Conservation (phyloP, 2,797 vertebrate genomes). For the Chelmon rostratus region DNA sequence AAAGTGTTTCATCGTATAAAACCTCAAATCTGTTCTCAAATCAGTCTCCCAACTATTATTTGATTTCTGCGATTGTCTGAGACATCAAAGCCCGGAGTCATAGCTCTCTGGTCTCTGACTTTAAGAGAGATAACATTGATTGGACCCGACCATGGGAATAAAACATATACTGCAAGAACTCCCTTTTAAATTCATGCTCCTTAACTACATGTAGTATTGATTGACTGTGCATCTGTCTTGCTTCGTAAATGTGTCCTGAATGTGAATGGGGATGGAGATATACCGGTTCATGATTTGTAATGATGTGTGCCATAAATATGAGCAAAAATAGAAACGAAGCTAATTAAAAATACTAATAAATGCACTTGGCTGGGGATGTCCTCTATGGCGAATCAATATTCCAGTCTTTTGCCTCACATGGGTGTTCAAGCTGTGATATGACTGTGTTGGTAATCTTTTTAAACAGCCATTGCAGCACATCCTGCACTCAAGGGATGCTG, state of each 20-base stretch:
- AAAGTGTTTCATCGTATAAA: slow-evolving; percentile 64
- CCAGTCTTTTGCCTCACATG: slow-evolving; percentile 41
- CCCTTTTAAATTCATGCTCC: slow-evolving; percentile 62
- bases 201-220: slow-evolving; percentile 68
- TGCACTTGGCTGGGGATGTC: slow-evolving; percentile 32
- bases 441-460: slow-evolving; percentile 57
- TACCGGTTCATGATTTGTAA: slow-evolving; percentile 27
- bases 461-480: slow-evolving; percentile 62
- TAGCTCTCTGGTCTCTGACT: slow-evolving; percentile 62
- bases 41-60: slow-evolving; percentile 67
- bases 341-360: slow-evolving; percentile 47
- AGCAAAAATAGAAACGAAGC: slow-evolving; percentile 20
- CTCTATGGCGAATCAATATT: slow-evolving; percentile 52
- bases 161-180: slow-evolving; percentile 64
- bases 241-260: slow-evolving; percentile 51
- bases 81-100: slow-evolving; percentile 73
- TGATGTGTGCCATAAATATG: slow-evolving; percentile 10
- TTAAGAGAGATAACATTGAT: slow-evolving; percentile 74
- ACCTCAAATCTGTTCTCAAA: slow-evolving; percentile 64
- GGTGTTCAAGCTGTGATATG: slow-evolving; percentile 52
- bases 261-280: slow-evolving; percentile 43
- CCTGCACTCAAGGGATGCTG: slow-evolving; percentile 50
- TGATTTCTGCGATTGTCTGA: slow-evolving; percentile 74
- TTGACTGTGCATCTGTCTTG: slow-evolving; percentile 52
- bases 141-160: slow-evolving; percentile 68